Conservation (phyloP, 92 coral and sea anemone genomes). For the Bergia sp. region DNA sequence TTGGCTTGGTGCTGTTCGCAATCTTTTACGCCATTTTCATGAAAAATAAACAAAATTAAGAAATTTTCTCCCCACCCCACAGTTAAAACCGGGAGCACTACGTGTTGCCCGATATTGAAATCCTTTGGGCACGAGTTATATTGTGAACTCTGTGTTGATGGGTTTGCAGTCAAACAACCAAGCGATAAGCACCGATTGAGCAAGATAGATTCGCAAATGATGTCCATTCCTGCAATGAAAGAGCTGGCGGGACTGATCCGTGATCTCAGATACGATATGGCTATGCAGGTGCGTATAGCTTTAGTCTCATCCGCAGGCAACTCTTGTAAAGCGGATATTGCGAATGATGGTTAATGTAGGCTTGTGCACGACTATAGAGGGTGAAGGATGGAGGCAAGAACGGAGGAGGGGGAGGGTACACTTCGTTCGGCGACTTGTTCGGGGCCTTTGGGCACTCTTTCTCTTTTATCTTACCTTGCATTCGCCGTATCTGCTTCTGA, state of each 20-base stretch:
- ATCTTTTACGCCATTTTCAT: neutral
- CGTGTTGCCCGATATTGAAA: slow-evolving; percentile 8
- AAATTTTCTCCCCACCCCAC: neutral
- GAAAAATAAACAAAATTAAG: neutral
- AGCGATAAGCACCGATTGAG: neutral
- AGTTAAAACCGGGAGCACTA: neutral
- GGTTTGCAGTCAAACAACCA: slow-evolving; percentile 55
- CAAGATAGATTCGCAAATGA: slow-evolving; percentile 35
- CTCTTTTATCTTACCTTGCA: no score
- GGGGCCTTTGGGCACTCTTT: no score
- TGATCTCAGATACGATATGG: slow-evolving; percentile 92
- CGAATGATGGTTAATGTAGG: no score
- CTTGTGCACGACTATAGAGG: no score
- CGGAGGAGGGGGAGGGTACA: no score
- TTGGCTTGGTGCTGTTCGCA: neutral
- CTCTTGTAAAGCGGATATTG: no score
- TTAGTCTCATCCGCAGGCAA: no score
- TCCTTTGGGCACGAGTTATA: neutral
- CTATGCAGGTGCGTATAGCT: slow-evolving; percentile 77
- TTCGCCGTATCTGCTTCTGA: no score
- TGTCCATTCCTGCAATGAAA: slow-evolving; percentile 55
- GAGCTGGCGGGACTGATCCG: slow-evolving; percentile 77
- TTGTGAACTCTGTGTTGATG: slow-evolving; percentile 3
- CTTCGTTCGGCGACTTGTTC: no score
- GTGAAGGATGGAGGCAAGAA: no score